phyloP scores from a whole-genome alignment of 2,888 invertebrate genomes.

The Orchesellides sinensis region DNA sequence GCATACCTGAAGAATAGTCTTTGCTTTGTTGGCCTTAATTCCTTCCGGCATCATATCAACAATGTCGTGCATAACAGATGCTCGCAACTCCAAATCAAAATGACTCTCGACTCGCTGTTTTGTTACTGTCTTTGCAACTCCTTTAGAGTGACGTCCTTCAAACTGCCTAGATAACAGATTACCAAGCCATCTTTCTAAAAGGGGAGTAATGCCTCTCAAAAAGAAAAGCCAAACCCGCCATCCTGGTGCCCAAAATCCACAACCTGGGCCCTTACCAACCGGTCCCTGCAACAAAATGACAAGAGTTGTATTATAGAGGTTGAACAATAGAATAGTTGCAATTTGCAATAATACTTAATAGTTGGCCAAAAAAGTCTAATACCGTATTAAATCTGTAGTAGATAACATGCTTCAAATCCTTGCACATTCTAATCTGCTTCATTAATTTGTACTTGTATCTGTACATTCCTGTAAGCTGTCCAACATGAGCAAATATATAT shows the following conservation, averaged over 20 bases:
- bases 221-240: conserved; percentile 99
- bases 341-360: too few species aligned
- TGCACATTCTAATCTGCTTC: conserved; percentile 99
- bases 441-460: conserved; percentile 99
- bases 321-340: not conserved
- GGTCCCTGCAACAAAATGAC: conserved; percentile 84
- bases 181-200: conserved; percentile 99
- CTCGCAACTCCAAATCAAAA: conserved; percentile 98
- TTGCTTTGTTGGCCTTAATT: conserved; percentile 99
- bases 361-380: conserved; percentile 77
- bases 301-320: not conserved
- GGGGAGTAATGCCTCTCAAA: conserved; percentile 98
- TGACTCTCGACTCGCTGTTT: conserved; percentile 99
- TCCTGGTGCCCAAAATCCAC: conserved; percentile 99
- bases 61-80: conserved; percentile 96
- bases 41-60: conserved; percentile 99
- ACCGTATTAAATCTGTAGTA: conserved; percentile 99
- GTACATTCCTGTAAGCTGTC: conserved; percentile 99
- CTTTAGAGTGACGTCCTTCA: conserved; percentile 99
- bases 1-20: conserved; percentile 92
- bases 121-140: conserved; percentile 99
- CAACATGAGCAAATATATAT: conserved; percentile 99
- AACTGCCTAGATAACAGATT: conserved; percentile 99
- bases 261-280: conserved; percentile 98
- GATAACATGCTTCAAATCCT: conserved; percentile 98